Evolutionary conservation across 2,888 invertebrate genomes (phyloP).

Genomic region (Chrysopilus asiliformis): DNA sequence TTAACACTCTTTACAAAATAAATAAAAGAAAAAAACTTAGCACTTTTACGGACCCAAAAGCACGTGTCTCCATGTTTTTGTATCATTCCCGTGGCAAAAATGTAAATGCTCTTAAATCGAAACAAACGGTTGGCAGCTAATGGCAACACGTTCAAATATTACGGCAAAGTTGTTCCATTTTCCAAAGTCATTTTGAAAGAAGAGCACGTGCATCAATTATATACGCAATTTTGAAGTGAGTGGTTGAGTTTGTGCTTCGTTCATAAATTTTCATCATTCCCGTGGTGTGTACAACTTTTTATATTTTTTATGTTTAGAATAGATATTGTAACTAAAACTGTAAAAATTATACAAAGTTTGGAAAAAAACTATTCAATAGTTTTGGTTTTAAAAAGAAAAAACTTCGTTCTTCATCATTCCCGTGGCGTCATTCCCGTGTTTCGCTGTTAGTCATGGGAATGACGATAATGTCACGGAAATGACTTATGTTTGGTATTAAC

Average conservation of each 20-base stretch:
- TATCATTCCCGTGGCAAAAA: background rate
- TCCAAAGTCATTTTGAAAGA: background rate
- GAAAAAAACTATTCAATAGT: too few relatives aligned
- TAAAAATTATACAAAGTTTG: too few relatives aligned
- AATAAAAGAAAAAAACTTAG: background rate
- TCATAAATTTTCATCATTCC: background rate
- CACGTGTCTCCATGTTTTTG: background rate
- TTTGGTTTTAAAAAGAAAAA: too few relatives aligned
- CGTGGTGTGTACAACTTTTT: background rate
- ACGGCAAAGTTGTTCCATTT: background rate
- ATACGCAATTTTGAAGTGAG: background rate
- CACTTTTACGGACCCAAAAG: background rate
- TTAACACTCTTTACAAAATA: background rate
- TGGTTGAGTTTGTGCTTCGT: background rate
- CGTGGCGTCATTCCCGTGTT: background rate
- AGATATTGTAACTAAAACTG: too few relatives aligned
- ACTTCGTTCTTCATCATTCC: background rate
- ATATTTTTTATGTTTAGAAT: background rate
- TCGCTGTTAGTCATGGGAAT: background rate
- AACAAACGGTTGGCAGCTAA: too few relatives aligned
- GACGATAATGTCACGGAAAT: background rate
- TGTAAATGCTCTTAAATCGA: background rate
- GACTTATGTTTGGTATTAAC: background rate
- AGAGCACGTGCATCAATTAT: background rate
- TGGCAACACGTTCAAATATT: background rate